These are phyloP conservation scores for Reticulitermes speratus DNA, from an alignment of 1,140 invertebrate species.

Conservation along the genomic window DNA sequence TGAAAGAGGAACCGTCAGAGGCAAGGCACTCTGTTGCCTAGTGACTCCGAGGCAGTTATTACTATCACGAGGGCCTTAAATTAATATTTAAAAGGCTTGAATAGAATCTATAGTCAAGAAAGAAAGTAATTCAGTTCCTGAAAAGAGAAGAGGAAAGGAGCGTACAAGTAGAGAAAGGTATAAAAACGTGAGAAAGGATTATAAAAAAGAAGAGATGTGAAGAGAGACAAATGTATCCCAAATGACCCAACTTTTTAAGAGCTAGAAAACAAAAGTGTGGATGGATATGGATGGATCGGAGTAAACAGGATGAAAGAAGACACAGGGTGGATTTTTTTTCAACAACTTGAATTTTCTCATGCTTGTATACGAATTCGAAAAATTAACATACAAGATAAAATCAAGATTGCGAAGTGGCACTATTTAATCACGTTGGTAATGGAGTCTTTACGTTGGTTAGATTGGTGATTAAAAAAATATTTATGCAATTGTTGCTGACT, in stretches of 20 bases:
- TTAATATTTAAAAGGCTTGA: constrained; percentile 1
- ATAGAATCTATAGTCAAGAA: constrained; percentile 9
- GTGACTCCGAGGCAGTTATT: neutral
- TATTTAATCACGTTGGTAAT: too few species aligned
- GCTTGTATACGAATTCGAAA: neutral
- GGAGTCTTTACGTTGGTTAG: too few species aligned
- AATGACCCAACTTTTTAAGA: constrained; percentile 25
- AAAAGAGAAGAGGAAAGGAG: neutral
- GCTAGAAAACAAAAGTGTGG: neutral
- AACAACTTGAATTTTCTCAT: neutral
- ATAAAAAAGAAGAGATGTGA: neutral
- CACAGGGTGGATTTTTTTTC: neutral
- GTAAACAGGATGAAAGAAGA: neutral
- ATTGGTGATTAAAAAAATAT: too few species aligned
- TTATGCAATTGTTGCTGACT: too few species aligned
- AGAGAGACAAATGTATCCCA: constrained; percentile 27
- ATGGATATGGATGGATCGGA: constrained; percentile 6
- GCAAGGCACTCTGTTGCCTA: neutral
- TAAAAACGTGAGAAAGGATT: neutral
- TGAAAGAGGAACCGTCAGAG: neutral
- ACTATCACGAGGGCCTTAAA: neutral
- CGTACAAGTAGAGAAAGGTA: neutral
- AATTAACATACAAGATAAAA: too few species aligned
- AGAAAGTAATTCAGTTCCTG: neutral
- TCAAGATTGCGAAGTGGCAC: too few species aligned